phyloP scores from a whole-genome alignment of 1,140 invertebrate species.

The Coelopa frigida region DNA sequence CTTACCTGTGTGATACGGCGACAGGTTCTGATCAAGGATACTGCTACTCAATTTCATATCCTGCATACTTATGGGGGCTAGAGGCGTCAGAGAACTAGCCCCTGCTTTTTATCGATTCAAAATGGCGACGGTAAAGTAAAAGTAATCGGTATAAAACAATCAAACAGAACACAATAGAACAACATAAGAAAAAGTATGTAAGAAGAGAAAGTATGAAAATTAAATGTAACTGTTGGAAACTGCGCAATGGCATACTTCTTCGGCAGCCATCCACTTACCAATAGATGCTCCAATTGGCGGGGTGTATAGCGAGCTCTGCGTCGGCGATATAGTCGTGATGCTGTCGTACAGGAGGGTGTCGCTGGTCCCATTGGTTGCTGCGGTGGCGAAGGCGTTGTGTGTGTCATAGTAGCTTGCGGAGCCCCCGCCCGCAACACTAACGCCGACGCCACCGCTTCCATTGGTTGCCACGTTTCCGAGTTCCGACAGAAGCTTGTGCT shows the following conservation, averaged over 20 bases:
- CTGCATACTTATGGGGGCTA: conserved; percentile 71
- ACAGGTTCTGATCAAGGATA: conserved; percentile 55
- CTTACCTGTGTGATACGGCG: conserved; percentile 61
- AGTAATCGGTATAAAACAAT: conserved; percentile 8
- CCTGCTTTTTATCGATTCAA: conserved; percentile 31
- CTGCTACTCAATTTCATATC: conserved; percentile 60
- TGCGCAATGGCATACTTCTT: background rate
- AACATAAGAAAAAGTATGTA: background rate
- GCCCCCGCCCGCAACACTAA: conserved; percentile 31
- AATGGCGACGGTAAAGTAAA: conserved; percentile 1
- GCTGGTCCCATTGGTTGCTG: conserved; percentile 34
- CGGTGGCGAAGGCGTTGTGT: conserved; percentile 55
- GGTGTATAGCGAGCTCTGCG: conserved; percentile 66
- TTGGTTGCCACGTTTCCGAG: conserved; percentile 53
- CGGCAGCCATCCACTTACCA: conserved; percentile 60
- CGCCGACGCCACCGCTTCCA: conserved; percentile 35
- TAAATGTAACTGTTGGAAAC: conserved; percentile 1
- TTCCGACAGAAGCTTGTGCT: conserved; percentile 76
- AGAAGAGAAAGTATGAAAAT: background rate
- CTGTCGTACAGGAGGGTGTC: conserved; percentile 57
- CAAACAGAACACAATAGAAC: conserved; percentile 2
- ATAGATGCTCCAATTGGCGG: conserved; percentile 64
- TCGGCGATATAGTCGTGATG: conserved; percentile 66
- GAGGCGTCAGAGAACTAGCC: conserved; percentile 62
- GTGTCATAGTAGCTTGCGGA: conserved; percentile 54